A percentile compares a stretch with the other conserved stretches of the same genome.
These are phyloP conservation scores for Acrobasis suavella DNA, from an alignment of 2,888 invertebrate genomes.

Conservation along the genomic window DNA sequence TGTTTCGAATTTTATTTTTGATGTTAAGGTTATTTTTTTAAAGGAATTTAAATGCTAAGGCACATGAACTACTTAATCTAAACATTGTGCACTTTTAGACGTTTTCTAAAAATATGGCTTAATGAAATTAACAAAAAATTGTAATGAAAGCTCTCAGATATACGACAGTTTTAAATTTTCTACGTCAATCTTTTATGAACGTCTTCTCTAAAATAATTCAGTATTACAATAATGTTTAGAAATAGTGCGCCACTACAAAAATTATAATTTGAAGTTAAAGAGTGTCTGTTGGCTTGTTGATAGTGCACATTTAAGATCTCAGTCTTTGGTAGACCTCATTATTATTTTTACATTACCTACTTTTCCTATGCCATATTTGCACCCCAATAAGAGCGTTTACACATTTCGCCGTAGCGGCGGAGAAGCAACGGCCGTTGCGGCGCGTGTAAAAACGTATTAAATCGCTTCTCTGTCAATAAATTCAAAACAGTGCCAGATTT, in stretches of 20 bases:
- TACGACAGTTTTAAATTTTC: neutral
- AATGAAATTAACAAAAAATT: neutral
- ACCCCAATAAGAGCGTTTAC: no score
- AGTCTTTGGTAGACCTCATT: no score
- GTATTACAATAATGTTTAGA: constrained; percentile 5
- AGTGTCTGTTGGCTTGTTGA: no score
- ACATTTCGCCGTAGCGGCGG: no score
- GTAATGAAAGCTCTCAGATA: neutral
- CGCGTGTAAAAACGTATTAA: no score
- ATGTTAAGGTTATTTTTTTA: constrained; percentile 37
- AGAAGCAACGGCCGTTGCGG: no score
- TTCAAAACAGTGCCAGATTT: no score
- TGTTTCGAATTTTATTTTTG: constrained; percentile 32
- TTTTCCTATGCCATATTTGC: no score
- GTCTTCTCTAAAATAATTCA: neutral
- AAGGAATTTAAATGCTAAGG: constrained; percentile 37
- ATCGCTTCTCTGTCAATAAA: no score
- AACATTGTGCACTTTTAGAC: constrained; percentile 35
- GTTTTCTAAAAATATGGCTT: constrained; percentile 32
- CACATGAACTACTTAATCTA: constrained; percentile 55
- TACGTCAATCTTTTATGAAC: neutral
- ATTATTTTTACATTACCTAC: no score
- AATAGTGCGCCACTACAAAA: neutral
- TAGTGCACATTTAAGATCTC: no score
- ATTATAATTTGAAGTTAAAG: no score